Percentiles rank a stretch among this genome's conserved stretches.
Conservation (phyloP, 1,140 invertebrate species). For the Drosophila varians region DNA sequence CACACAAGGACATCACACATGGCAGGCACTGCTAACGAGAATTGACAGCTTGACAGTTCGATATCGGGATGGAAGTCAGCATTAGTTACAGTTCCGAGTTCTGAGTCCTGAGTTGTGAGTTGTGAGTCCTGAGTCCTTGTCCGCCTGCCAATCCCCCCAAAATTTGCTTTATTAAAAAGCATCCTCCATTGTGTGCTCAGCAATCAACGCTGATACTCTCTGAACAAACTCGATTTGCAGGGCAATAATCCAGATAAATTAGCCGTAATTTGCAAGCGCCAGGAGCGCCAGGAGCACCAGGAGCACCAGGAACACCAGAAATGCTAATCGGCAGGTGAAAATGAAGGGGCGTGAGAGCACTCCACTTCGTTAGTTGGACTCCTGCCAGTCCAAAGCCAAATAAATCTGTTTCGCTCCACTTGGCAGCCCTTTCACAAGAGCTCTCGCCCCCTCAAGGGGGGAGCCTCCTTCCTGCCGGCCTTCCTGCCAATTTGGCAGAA, state of each 20-base stretch:
- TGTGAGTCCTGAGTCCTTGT: background rate
- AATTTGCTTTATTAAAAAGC: slow-evolving; percentile 68
- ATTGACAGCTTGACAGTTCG: slow-evolving; percentile 80
- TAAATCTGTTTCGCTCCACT: slow-evolving; percentile 40
- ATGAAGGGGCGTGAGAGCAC: slow-evolving; percentile 5
- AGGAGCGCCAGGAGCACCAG: too few species aligned
- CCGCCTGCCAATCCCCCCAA: slow-evolving; percentile 11
- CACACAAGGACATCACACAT: slow-evolving; percentile 36
- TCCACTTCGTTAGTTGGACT: slow-evolving; percentile 14
- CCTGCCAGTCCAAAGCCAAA: slow-evolving; percentile 9
- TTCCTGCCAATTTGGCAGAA: background rate
- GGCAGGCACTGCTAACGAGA: slow-evolving; percentile 65
- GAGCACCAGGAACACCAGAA: slow-evolving; percentile 38
- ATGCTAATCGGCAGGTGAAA: slow-evolving; percentile 28
- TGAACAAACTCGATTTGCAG: slow-evolving; percentile 69
- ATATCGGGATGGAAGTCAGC: slow-evolving; percentile 76
- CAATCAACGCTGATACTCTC: slow-evolving; percentile 10
- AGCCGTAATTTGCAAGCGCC: slow-evolving; percentile 72
- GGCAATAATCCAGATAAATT: slow-evolving; percentile 81
- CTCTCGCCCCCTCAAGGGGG: background rate
- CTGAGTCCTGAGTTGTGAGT: background rate
- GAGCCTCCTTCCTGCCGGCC: background rate
- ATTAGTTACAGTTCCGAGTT: slow-evolving; percentile 71
- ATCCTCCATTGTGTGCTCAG: background rate
- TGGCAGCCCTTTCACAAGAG: slow-evolving; percentile 40